These are phyloP conservation scores for Neria commutata DNA, from an alignment of 2,888 invertebrate species.

Conservation along the genomic window DNA sequence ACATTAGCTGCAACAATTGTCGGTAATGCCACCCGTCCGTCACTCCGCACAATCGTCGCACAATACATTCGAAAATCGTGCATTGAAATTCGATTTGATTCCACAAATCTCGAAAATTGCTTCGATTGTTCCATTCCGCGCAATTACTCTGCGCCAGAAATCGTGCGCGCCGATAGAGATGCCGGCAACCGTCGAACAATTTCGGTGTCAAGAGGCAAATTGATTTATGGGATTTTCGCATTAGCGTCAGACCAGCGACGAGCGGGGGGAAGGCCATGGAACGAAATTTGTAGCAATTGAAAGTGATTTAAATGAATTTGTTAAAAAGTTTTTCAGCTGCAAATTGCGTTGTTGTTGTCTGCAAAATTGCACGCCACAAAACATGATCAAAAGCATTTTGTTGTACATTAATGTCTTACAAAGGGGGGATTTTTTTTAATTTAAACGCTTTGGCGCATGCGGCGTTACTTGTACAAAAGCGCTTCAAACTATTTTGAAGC, in stretches of 20 bases:
- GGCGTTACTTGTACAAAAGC: too few species aligned
- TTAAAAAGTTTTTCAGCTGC: too few species aligned
- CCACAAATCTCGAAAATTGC: slow-evolving; percentile 5
- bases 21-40: not conserved
- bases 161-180: not conserved
- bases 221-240: slow-evolving; percentile 29
- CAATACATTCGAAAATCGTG: not conserved
- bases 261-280: not conserved
- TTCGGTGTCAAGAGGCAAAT: slow-evolving; percentile 31
- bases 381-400: too few species aligned
- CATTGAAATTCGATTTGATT: slow-evolving; percentile 3
- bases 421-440: too few species aligned
- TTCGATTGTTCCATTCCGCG: not conserved
- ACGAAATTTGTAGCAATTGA: slow-evolving; percentile 12
- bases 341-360: too few species aligned
- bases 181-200: not conserved
- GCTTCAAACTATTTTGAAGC: too few species aligned
- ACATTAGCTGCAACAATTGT: not conserved
- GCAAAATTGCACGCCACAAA: too few species aligned
- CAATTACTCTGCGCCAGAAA: not conserved
- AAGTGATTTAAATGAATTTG: not conserved
- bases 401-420: too few species aligned
- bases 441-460: too few species aligned
- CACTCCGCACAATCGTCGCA: not conserved
- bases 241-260: not conserved